Percentiles rank a stretch among this genome's conserved stretches.
phyloP scores from a whole-genome alignment of 2,113 vertebrate genomes.

The Tetraodon nigroviridis region DNA sequence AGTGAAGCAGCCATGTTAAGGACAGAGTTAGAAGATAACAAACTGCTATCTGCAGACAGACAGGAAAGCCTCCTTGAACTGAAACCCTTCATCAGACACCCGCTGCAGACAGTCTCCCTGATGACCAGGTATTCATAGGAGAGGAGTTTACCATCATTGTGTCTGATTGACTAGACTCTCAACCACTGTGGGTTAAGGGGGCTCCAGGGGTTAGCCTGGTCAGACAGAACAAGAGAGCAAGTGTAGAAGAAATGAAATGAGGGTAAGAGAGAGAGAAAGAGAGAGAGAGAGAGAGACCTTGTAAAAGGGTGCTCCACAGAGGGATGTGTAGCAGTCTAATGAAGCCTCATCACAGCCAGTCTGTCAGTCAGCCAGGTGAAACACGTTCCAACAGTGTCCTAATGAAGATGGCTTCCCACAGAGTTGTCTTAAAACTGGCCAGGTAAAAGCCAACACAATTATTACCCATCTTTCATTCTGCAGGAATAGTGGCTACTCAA shows the following conservation, averaged over 20 bases:
- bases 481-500: conserved; percentile 34
- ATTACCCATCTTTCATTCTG: conserved; percentile 41
- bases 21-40: conserved; percentile 5
- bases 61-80: conserved; percentile 36
- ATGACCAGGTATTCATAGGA: conserved; percentile 59
- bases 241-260: conserved; percentile 24
- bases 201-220: conserved; percentile 66
- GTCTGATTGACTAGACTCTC: conserved; percentile 67
- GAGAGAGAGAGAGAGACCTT: conserved; percentile 26
- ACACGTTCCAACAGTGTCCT: conserved; percentile 60
- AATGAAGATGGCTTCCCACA: conserved; percentile 67
- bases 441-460: conserved; percentile 44
- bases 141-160: conserved; percentile 66
- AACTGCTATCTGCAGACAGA: conserved; percentile 17
- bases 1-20: conserved; percentile 18
- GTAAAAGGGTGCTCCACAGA: conserved; percentile 63
- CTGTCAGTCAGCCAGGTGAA: conserved; percentile 70
- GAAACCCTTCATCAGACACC: conserved; percentile 48
- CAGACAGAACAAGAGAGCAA: conserved; percentile 53
- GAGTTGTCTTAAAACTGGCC: conserved; percentile 50
- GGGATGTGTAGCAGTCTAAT: conserved; percentile 59
- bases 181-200: conserved; percentile 65
- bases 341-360: conserved; percentile 61
- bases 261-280: conserved; percentile 3
- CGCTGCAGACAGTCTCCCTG: conserved; percentile 36